A percentile compares a stretch with the other conserved stretches of the same genome.
Conservation (phyloP, 2,888 invertebrate genomes). For the Drosophila falleni region DNA sequence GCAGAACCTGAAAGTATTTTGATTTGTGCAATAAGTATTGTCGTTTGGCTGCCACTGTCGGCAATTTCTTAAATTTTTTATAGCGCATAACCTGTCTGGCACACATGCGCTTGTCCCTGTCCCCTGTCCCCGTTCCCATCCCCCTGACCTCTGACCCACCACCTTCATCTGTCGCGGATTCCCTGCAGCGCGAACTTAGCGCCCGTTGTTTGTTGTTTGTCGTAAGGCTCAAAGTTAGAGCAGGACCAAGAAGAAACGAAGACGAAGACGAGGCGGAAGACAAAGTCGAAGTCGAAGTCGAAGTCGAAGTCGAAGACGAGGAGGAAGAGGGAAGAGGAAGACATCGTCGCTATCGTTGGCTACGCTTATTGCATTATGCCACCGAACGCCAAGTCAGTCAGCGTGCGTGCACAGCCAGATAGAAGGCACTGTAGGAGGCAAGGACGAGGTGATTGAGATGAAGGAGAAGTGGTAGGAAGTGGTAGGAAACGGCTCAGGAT, state of each 20-base stretch:
- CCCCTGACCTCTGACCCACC: neutral
- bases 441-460: neutral
- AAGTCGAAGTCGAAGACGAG: neutral
- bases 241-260: conserved; percentile 3
- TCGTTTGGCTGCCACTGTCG: conserved; percentile 74
- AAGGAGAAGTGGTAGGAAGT: neutral
- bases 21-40: conserved; percentile 81
- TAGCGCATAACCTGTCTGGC: conserved; percentile 80
- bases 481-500: conserved; percentile 58
- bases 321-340: conserved; percentile 12
- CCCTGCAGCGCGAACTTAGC: conserved; percentile 47
- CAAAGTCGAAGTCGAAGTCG: conserved; percentile 3
- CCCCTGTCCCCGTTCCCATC: neutral
- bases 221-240: conserved; percentile 64
- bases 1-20: conserved; percentile 66
- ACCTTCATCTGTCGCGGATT: neutral
- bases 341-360: conserved; percentile 71
- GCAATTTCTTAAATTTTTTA: conserved; percentile 81
- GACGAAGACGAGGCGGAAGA: neutral
- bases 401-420: conserved; percentile 64
- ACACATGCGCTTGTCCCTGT: conserved; percentile 62
- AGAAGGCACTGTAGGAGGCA: conserved; percentile 10
- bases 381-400: conserved; percentile 55
- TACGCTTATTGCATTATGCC: conserved; percentile 80
- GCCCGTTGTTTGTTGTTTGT: conserved; percentile 54